phyloP scores from a whole-genome alignment of 2,113 vertebrate genomes.

The Pluvianellus socialis region DNA sequence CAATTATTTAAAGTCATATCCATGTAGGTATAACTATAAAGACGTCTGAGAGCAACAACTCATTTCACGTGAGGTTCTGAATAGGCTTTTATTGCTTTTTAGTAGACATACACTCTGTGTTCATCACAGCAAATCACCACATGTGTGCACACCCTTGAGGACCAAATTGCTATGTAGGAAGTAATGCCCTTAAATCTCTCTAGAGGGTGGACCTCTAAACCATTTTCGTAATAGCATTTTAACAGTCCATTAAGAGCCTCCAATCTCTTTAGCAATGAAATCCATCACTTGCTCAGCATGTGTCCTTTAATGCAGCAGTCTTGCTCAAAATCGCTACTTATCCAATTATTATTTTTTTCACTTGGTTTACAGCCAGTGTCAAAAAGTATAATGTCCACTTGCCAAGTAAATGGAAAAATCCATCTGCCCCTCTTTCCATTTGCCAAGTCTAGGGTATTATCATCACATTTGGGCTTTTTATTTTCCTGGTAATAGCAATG shows the following conservation, averaged over 20 bases:
- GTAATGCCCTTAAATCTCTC: background rate
- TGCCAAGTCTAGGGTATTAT: background rate
- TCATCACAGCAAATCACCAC: background rate
- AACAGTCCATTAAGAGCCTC: conserved; percentile 28
- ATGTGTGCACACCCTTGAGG: background rate
- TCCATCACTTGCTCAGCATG: conserved; percentile 39
- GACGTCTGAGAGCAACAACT: background rate
- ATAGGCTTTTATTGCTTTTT: background rate
- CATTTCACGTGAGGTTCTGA: background rate
- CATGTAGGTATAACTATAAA: background rate
- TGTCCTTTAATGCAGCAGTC: conserved; percentile 20
- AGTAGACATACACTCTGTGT: background rate
- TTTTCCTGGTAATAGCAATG: background rate
- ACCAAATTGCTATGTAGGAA: background rate
- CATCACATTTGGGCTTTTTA: background rate
- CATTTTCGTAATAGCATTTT: background rate
- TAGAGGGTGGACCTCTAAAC: background rate
- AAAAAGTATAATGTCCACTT: conserved; percentile 16
- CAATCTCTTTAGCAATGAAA: conserved; percentile 9
- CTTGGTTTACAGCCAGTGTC: background rate
- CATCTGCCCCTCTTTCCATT: background rate
- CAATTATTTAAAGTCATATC: background rate
- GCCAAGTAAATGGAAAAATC: conserved; percentile 22
- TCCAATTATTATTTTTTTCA: background rate
- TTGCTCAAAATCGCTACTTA: conserved; percentile 33